Base-by-base conservation (phyloP, 2,113 vertebrate genomes). In the Thryonomys swinderianus region DNA sequence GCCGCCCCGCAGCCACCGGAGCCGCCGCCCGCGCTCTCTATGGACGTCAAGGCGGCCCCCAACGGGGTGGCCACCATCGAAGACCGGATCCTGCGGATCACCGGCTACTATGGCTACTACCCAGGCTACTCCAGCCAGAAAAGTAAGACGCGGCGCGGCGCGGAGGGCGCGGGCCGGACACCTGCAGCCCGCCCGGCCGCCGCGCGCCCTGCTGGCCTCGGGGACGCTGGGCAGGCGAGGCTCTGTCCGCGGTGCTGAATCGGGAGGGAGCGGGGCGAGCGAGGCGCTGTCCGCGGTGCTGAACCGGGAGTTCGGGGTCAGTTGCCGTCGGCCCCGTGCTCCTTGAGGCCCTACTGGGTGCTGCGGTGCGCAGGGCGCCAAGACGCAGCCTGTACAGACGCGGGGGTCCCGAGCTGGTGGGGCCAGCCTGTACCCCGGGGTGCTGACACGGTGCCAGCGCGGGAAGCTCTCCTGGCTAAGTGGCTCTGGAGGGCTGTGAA, bases 101-200 rank as follows among this genome's bases (percentile, higher is more conserved):
- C 99, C 57, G 99, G 99, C 97, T 99, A 99, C 98, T 99, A 99
- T 97, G 99, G 99, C 96, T 99, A 99, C 97, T 99, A 99, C 97
- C 99, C 99, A 37, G 99, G 99, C 61, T 99, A 99, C 98, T 99
- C 99, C 98, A 99, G 99, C 98, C 99, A 99, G 94, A 99, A 98
- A 99, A 99, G 99, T 99, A 98, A 99, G 99, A 76, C n/a, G 62
- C 45, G 74, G 74, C 79, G 93, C 90, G 81, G 64, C 55, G 69
- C 61, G 67, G 42, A 71, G 42, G 76, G 71, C 48, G 71, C 48
- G 23, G 42, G 80, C 73, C 51, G 93, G 74, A 51, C 74, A 78
- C 45, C 74, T 78, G 74, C 74, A 78, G 74, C 45, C 42, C 13
- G 71, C 74, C 25, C 13, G 45, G 74, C 27, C 1, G 45, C 74